Base-by-base conservation (phyloP, 2,113 vertebrate species). In the Hippocampus zosterae region DNA sequence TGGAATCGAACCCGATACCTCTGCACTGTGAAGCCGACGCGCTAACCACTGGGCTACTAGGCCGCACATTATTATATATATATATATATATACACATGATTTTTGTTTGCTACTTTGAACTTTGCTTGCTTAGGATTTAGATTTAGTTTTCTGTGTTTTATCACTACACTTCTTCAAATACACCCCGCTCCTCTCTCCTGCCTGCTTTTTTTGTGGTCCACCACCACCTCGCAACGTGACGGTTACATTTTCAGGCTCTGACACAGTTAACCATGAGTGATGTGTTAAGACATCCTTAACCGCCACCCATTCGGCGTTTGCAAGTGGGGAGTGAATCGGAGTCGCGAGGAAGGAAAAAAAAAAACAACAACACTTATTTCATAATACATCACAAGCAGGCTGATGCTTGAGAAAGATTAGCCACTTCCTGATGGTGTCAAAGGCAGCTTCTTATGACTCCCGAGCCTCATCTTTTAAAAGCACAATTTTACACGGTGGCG, bases 361-460 rank as follows among this genome's bases (percentile, higher is more conserved):
- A 55, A 56, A 56, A 33, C 29, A 33, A 33, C 5, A 27, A 27
- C 2, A 19, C 15, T 18, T 7, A 60, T 33, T 60, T 60, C 27
- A 29, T 33, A 33, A 29, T 27, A 29, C 27, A 60, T 56, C 57
- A 60, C 57, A 60, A 60, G 27, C 27, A 33, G 5, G 27, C 29
- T 60, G 27, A 60, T 8, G 57, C 27, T 15, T 33, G 7, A 8
- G 8, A 60, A 60, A 33, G 57, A 60, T 60, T 33, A 60, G 57
- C 57, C 57, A 60, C 57, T 60, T 60, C 57, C 57, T 33, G 57
- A 60, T 60, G 57, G 33, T 60, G 57, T 27, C 57, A 15, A 13
- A 33, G 57, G 57, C 57, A 29, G 57, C 27, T 60, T 29, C 13
- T 15, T 60, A 9, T 60, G 27, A 33, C 27, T 29, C 5, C 27